These are phyloP conservation scores for Drosophila mimica DNA, from an alignment of 2,888 invertebrate genomes.

Conservation along the genomic window DNA sequence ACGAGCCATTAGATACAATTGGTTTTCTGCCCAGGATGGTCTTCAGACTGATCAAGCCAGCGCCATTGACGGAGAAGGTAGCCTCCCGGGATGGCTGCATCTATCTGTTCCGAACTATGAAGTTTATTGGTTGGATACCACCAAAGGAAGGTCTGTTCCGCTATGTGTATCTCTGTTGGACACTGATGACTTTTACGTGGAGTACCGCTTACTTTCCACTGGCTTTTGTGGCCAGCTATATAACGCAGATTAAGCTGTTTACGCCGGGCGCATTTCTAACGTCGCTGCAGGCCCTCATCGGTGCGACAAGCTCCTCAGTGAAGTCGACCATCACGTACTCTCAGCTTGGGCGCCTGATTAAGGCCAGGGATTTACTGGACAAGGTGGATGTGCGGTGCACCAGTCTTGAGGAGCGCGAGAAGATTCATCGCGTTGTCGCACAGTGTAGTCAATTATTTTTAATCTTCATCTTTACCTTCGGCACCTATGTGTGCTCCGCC, in stretches of 20 bases:
- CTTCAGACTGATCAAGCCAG: slow-evolving; percentile 53
- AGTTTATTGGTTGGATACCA: slow-evolving; percentile 59
- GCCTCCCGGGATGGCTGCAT: slow-evolving; percentile 61
- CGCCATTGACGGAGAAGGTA: slow-evolving; percentile 46
- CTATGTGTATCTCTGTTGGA: slow-evolving; percentile 56
- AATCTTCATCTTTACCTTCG: too few species aligned
- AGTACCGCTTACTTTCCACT: slow-evolving; percentile 58
- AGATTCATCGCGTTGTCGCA: slow-evolving; percentile 59
- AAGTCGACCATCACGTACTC: slow-evolving; percentile 62
- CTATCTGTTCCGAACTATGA: slow-evolving; percentile 64
- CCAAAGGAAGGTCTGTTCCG: slow-evolving; percentile 50
- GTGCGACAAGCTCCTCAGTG: slow-evolving; percentile 68
- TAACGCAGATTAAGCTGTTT: slow-evolving; percentile 58
- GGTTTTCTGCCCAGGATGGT: slow-evolving; percentile 41
- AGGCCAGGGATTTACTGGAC: slow-evolving; percentile 58
- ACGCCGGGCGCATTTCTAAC: slow-evolving; percentile 70
- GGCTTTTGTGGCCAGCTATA: slow-evolving; percentile 60
- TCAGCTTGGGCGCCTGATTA: slow-evolving; percentile 58
- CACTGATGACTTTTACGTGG: slow-evolving; percentile 44
- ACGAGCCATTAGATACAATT: slow-evolving; percentile 4
- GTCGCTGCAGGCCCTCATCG: slow-evolving; percentile 73
- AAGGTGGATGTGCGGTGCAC: slow-evolving; percentile 61
- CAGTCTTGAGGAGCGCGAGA: slow-evolving; percentile 49
- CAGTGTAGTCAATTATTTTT: too few species aligned
- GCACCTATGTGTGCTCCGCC: too few species aligned